Percentiles rank a stretch among this genome's conserved stretches.
Evolutionary conservation across 2,113 vertebrate genomes (phyloP).

Genomic region (Proterorhinus semilunaris): DNA sequence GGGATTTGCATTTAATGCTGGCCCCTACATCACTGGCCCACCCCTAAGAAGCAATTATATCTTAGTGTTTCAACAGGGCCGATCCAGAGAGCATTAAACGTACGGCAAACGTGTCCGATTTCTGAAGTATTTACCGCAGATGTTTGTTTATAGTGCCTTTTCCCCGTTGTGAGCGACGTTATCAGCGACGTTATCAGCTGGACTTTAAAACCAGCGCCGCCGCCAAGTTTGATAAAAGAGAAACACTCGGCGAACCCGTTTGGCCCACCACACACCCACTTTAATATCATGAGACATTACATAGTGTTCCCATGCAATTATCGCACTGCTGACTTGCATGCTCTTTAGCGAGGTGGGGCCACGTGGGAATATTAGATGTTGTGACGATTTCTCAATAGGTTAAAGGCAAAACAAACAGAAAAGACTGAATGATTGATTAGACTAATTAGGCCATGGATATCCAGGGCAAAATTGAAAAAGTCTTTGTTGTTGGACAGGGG

Average conservation of each 20-base stretch:
- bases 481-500: too few species aligned
- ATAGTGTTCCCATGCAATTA: constrained; percentile 31
- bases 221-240: constrained; percentile 52
- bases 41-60: constrained; percentile 4
- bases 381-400: background rate
- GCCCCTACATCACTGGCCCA: constrained; percentile 9
- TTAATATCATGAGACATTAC: constrained; percentile 15
- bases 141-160: constrained; percentile 47
- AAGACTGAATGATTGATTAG: background rate
- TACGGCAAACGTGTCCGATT: background rate
- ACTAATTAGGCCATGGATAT: background rate
- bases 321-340: constrained; percentile 52
- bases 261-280: constrained; percentile 33
- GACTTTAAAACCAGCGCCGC: constrained; percentile 58
- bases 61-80: background rate
- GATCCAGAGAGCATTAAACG: background rate
- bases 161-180: constrained; percentile 34
- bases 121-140: background rate
- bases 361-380: background rate
- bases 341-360: constrained; percentile 11
- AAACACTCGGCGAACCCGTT: constrained; percentile 19
- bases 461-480: background rate
- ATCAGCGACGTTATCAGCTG: constrained; percentile 66
- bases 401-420: background rate
- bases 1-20: background rate